A percentile compares a stretch with the other conserved stretches of the same genome.
Evolutionary conservation across 2,113 vertebrate species (phyloP).

Genomic region (Amblyopsis rosae): DNA sequence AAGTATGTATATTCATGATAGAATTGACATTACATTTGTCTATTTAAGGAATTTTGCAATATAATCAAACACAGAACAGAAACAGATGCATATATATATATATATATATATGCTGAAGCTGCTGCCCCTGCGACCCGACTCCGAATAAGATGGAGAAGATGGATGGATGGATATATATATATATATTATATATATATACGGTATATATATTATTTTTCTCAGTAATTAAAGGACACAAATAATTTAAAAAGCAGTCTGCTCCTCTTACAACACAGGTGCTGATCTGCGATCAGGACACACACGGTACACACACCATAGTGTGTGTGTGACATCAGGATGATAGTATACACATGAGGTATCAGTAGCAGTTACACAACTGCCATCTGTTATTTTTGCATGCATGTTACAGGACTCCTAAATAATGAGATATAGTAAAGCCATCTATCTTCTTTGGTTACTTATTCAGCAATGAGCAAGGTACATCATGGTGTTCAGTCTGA

Average conservation of each 20-base stretch:
- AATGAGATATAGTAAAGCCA: not conserved
- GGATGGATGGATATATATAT: too few relatives aligned
- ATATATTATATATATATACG: too few relatives aligned
- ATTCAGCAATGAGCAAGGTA: too few relatives aligned
- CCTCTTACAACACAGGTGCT: constrained; percentile 14
- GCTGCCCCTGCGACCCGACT: too few relatives aligned
- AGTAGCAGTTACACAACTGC: not conserved
- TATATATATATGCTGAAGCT: too few relatives aligned
- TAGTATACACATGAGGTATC: not conserved
- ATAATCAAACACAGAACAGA: not conserved
- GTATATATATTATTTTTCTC: too few relatives aligned
- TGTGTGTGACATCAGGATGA: not conserved
- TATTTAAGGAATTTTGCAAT: not conserved
- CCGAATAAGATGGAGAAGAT: too few relatives aligned
- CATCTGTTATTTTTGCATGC: not conserved
- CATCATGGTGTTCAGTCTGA: too few relatives aligned
- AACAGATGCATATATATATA: not conserved
- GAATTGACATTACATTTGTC: not conserved
- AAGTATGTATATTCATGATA: not conserved
- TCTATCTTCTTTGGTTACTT: too few relatives aligned
- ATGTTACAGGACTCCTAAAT: not conserved
- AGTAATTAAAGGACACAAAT: not conserved
- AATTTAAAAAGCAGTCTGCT: not conserved
- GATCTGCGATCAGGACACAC: not conserved
- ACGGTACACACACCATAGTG: not conserved